Evolutionary conservation across 2,113 vertebrate genomes (phyloP).

Genomic region (Limanda limanda): DNA sequence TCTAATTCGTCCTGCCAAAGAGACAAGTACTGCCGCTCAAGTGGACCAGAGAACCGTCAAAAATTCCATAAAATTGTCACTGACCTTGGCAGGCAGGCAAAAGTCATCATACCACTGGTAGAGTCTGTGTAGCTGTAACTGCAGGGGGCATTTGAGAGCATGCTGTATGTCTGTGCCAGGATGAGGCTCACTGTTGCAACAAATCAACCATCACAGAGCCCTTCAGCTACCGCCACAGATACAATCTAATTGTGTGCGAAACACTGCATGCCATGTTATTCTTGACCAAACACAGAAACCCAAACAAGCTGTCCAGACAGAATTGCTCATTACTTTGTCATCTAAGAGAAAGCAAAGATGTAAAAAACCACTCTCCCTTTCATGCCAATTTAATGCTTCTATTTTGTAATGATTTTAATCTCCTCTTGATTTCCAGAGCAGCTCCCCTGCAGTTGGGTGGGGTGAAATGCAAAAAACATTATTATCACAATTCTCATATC

Average conservation of each 20-base stretch:
- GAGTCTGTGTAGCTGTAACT: background rate
- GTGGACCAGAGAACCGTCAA: no score
- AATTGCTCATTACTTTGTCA: slow-evolving; percentile 27
- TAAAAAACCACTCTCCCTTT: slow-evolving; percentile 2
- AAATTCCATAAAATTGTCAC: no score
- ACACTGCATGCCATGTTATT: background rate
- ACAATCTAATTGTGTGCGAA: background rate
- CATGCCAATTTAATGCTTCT: background rate
- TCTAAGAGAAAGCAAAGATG: slow-evolving; percentile 5
- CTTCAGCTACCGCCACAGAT: background rate
- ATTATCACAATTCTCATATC: no score
- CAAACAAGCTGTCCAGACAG: slow-evolving; percentile 16
- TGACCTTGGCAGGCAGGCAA: no score
- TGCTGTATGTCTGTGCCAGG: background rate
- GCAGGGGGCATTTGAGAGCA: background rate
- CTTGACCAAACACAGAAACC: slow-evolving; percentile 13
- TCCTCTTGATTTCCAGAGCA: slow-evolving; percentile 8
- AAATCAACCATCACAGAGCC: background rate
- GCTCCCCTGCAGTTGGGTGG: background rate
- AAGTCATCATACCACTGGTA: no score
- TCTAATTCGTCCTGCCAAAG: no score
- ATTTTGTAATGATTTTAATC: background rate
- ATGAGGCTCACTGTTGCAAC: background rate
- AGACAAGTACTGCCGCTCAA: no score
- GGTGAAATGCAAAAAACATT: no score